phyloP scores from a whole-genome alignment of 2,888 invertebrate species.

The Lymantria dispar region DNA sequence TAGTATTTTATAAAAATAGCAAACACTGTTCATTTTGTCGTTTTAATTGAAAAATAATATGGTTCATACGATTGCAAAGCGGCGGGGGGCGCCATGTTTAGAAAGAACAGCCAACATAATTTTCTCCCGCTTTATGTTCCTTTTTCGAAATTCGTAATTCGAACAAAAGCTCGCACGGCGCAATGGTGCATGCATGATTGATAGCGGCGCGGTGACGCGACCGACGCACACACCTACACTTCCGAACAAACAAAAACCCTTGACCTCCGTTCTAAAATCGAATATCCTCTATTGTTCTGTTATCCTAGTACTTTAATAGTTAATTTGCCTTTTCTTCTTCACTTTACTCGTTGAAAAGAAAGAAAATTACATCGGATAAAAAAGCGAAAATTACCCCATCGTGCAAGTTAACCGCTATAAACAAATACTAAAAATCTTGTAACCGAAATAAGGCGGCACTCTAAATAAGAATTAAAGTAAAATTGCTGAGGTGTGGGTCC shows the following conservation, averaged over 20 bases:
- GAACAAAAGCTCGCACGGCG: conserved; percentile 76
- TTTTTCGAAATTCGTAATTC: conserved; percentile 78
- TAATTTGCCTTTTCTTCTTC: conserved; percentile 57
- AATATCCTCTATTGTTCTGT: conserved; percentile 22
- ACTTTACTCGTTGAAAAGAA: conserved; percentile 32
- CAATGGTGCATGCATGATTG: conserved; percentile 81
- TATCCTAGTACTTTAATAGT: conserved; percentile 16
- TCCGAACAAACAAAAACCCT: conserved; percentile 65
- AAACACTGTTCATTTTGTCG: conserved; percentile 57
- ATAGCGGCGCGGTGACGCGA: conserved; percentile 72
- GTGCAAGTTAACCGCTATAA: conserved; percentile 70
- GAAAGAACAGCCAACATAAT: conserved; percentile 72
- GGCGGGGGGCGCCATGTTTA: conserved; percentile 62
- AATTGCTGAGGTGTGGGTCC: conserved; percentile 80
- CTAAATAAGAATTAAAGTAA: conserved; percentile 82
- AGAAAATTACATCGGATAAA: conserved; percentile 21
- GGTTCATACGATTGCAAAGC: conserved; percentile 51
- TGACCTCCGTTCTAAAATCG: conserved; percentile 60
- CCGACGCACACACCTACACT: conserved; percentile 49
- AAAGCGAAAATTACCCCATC: conserved; percentile 69
- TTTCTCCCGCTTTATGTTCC: conserved; percentile 66
- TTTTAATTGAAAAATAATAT: conserved; percentile 68
- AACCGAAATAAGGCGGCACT: conserved; percentile 78
- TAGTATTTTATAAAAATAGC: conserved; percentile 17
- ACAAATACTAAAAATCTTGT: conserved; percentile 82